Evolutionary conservation across 2,888 invertebrate species (phyloP).

Genomic region (Dasypogon diadema): DNA sequence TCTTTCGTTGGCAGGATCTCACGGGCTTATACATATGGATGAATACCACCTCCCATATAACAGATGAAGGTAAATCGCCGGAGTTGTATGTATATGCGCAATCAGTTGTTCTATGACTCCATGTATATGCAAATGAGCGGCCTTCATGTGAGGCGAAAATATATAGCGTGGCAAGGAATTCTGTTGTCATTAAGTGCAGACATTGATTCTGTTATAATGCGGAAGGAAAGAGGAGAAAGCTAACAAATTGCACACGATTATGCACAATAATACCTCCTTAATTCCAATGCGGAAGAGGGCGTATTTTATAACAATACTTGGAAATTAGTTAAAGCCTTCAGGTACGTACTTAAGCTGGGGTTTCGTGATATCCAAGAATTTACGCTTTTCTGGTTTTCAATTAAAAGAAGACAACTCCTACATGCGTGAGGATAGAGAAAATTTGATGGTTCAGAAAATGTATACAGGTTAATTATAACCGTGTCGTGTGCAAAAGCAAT

Average conservation of each 20-base stretch:
- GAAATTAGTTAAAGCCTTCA: too few relatives aligned
- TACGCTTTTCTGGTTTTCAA: too few relatives aligned
- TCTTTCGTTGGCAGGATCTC: neutral
- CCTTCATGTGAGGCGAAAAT: constrained; percentile 3
- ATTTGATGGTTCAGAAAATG: too few relatives aligned
- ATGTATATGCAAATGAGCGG: constrained; percentile 40
- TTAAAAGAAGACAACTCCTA: too few relatives aligned
- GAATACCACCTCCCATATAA: neutral
- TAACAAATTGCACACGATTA: constrained; percentile 31
- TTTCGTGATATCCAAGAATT: too few relatives aligned
- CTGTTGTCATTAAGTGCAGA: constrained; percentile 40
- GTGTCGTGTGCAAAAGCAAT: too few relatives aligned
- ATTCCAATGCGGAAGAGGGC: neutral
- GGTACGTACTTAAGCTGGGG: too few relatives aligned
- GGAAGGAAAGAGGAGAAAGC: constrained; percentile 6
- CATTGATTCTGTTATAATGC: constrained; percentile 22
- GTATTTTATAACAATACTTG: too few relatives aligned
- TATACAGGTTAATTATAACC: too few relatives aligned
- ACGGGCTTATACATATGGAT: constrained; percentile 39
- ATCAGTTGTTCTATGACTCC: constrained; percentile 13
- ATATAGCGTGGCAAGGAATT: constrained; percentile 1
- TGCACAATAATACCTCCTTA: constrained; percentile 26
- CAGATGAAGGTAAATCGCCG: constrained; percentile 10
- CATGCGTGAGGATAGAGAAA: too few relatives aligned
- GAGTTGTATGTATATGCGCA: constrained; percentile 6